Evolutionary conservation across 2,113 vertebrate species (phyloP), one percentile per base, ranked within the genome.

Genomic region (Syngnathoides biaculeatus): DNA sequence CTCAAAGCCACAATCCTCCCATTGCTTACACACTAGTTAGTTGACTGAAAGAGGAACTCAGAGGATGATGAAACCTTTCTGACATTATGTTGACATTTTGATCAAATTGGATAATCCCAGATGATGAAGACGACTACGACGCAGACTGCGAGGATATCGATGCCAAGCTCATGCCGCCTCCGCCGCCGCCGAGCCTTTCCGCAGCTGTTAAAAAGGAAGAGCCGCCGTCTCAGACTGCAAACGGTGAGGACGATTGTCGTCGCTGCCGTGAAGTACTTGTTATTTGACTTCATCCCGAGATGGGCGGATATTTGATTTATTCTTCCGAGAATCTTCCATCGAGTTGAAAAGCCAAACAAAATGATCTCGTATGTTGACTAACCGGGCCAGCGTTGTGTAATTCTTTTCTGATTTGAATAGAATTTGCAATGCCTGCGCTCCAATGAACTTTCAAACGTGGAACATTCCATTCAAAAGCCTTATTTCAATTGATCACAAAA

Each of bases 81-180:
- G 61, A 45, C 11, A 45, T 63, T 45, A 8, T 26, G 4, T 15
- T 47, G 24, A 30, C 43, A 1, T 64, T 45, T 1, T 14, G 20
- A 39, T 53, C 1, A 0, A 69, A 73, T 40, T 68, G 0, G 13
- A 60, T 52, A 13, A 65, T 56, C 0, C 13, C 47, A 90, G 95
- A 97, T 82, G 95, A 96, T 75, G 97, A 98, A 13, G 97, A 98
- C 65, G 97, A 98, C 82, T 99, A 98, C 9, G 97, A 98, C 88
- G 96, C 96, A 1, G 97, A 98, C 85, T 96, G 93, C 79, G 96
- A 99, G 87, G 97, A 99, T 73, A 95, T 97, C 56, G 97, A 98
- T 82, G 94, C 95, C 61, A 98, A 98, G 83, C 87, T 99, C 55
- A 99, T 99, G 97, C 95, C 97, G 0, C 97, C 97, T 0, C 97